A percentile compares a stretch with the other conserved stretches of the same genome.
Conservation (phyloP, 2,888 invertebrate species). For the Sussaba pulchella region DNA sequence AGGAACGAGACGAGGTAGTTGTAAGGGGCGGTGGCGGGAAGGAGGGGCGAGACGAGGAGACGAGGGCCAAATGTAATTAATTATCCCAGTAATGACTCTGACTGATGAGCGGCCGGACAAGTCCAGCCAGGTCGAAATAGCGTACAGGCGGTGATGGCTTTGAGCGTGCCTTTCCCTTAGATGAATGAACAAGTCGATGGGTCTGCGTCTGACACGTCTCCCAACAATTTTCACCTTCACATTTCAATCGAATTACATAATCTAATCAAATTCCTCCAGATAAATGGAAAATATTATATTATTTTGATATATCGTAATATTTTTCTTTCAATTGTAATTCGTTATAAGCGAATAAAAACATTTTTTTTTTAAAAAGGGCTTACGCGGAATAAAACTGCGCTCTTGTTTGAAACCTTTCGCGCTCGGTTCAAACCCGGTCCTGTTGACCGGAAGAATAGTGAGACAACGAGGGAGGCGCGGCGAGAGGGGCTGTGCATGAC, state of each 20-base stretch:
- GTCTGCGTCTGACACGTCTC: no score
- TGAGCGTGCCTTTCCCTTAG: slow-evolving; percentile 68
- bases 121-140: slow-evolving; percentile 84
- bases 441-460: slow-evolving; percentile 60
- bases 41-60: slow-evolving; percentile 85
- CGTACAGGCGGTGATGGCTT: slow-evolving; percentile 81
- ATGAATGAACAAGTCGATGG: slow-evolving; percentile 44
- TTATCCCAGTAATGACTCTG: slow-evolving; percentile 88
- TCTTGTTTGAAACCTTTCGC: slow-evolving; percentile 25
- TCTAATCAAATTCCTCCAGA: no score
- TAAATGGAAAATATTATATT: no score
- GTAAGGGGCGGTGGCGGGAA: slow-evolving; percentile 64
- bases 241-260: no score
- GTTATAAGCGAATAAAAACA: no score
- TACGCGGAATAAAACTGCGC: background rate
- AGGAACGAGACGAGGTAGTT: slow-evolving; percentile 64
- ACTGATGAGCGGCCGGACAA: slow-evolving; percentile 86
- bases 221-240: no score
- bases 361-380: no score
- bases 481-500: slow-evolving; percentile 82
- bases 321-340: no score
- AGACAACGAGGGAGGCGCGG: slow-evolving; percentile 64
- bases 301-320: no score
- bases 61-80: slow-evolving; percentile 87
- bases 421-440: slow-evolving; percentile 55